Evolutionary conservation across 2,888 invertebrate species (phyloP).

Genomic region (Cancer borealis): DNA sequence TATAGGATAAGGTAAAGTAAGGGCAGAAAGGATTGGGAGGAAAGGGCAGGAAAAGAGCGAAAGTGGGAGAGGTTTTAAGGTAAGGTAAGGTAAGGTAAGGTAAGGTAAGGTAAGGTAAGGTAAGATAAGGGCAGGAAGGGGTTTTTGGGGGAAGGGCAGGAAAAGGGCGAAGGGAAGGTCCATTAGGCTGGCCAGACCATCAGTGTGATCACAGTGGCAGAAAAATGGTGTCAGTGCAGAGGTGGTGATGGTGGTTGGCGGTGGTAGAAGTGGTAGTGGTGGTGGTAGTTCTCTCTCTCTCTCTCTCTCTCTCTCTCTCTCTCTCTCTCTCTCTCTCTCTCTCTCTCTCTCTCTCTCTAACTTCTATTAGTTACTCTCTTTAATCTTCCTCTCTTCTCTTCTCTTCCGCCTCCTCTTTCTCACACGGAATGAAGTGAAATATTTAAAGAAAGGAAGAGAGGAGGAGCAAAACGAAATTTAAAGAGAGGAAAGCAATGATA

Average conservation of each 20-base stretch:
- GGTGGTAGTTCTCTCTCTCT: neutral
- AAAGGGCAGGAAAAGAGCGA: too few relatives aligned
- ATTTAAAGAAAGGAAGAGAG: neutral
- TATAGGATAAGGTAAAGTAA: neutral
- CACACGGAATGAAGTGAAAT: neutral
- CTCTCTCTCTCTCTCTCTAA: constrained; percentile 28
- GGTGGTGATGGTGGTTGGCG: neutral
- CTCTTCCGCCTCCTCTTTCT: neutral
- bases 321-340: constrained; percentile 6
- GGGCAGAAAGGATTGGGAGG: neutral
- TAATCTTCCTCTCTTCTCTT: neutral
- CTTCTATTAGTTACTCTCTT: neutral
- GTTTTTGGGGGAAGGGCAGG: too few relatives aligned
- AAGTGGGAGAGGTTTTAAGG: too few relatives aligned
- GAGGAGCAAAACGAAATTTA: neutral
- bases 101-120: too few relatives aligned
- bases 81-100: too few relatives aligned
- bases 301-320: neutral
- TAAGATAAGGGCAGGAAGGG: too few relatives aligned
- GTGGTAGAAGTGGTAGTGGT: neutral
- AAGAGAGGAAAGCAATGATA: neutral
- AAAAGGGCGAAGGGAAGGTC: neutral
- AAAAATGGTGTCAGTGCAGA: neutral
- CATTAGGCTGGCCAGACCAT: neutral
- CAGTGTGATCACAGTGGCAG: neutral